Percentiles rank a stretch among this genome's conserved stretches.
Conservation (phyloP, 2,113 vertebrate genomes). For the Ciconia boyciana region DNA sequence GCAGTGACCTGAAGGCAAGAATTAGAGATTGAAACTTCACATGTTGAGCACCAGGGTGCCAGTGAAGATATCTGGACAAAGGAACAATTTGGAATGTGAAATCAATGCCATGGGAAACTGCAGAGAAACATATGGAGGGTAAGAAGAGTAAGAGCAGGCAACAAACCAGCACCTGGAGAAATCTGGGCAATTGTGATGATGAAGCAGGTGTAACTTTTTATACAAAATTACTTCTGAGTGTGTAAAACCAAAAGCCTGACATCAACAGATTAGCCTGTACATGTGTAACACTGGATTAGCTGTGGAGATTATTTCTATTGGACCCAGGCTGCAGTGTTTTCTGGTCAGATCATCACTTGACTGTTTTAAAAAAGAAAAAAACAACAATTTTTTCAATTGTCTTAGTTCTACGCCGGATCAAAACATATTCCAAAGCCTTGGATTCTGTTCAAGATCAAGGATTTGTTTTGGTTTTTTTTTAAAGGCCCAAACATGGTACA, state of each 20-base stretch:
- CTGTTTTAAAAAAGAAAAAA: background rate
- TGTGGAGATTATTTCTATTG: background rate
- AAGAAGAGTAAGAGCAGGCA: background rate
- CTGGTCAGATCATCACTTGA: background rate
- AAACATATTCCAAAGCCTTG: background rate
- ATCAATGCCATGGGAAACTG: rapidly evolving
- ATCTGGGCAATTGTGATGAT: background rate
- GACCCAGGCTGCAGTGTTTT: background rate
- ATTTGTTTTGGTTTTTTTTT: background rate
- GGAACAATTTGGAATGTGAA: background rate
- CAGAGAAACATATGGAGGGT: background rate
- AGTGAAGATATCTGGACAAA: background rate
- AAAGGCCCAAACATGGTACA: background rate
- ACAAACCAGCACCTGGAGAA: background rate
- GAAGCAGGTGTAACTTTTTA: background rate
- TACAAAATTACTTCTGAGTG: background rate
- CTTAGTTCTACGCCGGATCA: background rate
- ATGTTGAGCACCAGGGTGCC: background rate
- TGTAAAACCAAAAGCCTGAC: background rate
- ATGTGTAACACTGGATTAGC: background rate
- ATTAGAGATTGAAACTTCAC: background rate
- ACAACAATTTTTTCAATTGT: background rate
- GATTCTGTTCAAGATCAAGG: background rate
- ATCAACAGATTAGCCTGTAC: background rate
- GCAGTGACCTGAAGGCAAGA: background rate